Evolutionary conservation across 2,797 vertebrate genomes (phyloP), one percentile per base, ranked within the genome.

Genomic region (Helicolenus hilgendorfi): DNA sequence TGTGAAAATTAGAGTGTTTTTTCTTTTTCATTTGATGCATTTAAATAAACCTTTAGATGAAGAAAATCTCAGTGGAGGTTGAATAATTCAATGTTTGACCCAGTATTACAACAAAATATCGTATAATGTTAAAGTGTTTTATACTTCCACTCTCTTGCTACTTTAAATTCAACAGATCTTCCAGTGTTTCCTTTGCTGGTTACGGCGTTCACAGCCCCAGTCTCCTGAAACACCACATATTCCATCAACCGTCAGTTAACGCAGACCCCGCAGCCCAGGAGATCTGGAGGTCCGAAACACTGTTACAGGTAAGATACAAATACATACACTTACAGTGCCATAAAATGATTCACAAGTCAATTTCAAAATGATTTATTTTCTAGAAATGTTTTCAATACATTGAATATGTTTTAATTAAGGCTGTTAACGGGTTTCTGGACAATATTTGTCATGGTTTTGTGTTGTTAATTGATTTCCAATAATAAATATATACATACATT

Each of bases 241-340:
- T 98, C 75, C 99, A 99, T 71, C 99, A 99, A 91, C 98, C 98
- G 0, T 98, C 98, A 0, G 98, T 98, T 53, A 99, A 98, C 0
- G 98, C 98, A 20, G 99, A 99, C 87, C 99, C 98, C 0, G 97
- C 98, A 13, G 99, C 99, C 38, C 99, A 99, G 90, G 99, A 99
- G 89, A 99, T 99, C 96, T 99, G 99, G 99, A 97, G 99, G 27
- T 98, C 99, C 0, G 99, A 99, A 87, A 98, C 98, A 0, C 92
- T 99, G 53, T 90, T 99, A 2, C 98, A 99, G 97, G 98, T 99
- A 22, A 87, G 84, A 53, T 4, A n/a, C 18, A n/a, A n/a, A 9
- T 53, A 8, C n/a, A n/a, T n/a, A n/a, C 49, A 53, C 10, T 53
- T 53, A 18, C 45, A 49, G 15, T 49, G 45, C 45, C 4, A 49